Percentiles rank a stretch among this genome's conserved stretches.
phyloP scores from a whole-genome alignment of 64 coral and sea anemone species.

The Trachythela sp. region DNA sequence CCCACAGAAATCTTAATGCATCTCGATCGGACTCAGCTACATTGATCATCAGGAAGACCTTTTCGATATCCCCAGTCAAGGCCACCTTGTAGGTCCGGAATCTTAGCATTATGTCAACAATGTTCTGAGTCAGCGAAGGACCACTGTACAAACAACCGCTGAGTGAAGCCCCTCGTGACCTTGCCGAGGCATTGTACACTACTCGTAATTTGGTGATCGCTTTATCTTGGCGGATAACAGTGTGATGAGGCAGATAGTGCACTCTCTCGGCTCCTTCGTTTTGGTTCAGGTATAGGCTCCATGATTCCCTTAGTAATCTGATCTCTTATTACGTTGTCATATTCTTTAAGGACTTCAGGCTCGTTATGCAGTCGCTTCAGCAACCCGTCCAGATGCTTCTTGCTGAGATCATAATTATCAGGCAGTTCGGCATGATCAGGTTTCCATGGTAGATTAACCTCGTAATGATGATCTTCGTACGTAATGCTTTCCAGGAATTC shows the following conservation, averaged over 20 bases:
- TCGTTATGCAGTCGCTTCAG: conserved; percentile 46
- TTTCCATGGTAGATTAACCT: conserved; percentile 51
- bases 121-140: conserved; percentile 39
- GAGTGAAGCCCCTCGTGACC: conserved; percentile 18
- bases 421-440: conserved; percentile 26
- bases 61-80: conserved; percentile 45
- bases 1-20: conserved; percentile 26
- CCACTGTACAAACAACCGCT: conserved; percentile 49
- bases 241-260: conserved; percentile 54
- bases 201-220: conserved; percentile 35
- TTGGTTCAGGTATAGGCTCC: background rate
- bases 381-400: conserved; percentile 13
- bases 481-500: conserved; percentile 5
- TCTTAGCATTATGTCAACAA: conserved; percentile 44
- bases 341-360: conserved; percentile 31
- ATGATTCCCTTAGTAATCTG: conserved; percentile 44
- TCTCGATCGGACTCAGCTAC: conserved; percentile 20
- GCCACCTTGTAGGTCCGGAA: conserved; percentile 30
- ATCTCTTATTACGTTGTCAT: conserved; percentile 51
- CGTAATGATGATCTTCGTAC: conserved; percentile 7
- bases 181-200: conserved; percentile 56
- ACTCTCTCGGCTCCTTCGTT: background rate
- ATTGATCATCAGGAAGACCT: conserved; percentile 31
- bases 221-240: conserved; percentile 41
- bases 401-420: conserved; percentile 37